Percentiles rank a stretch among this genome's conserved stretches.
These are phyloP conservation scores for Proisotoma minuta DNA, from an alignment of 2,888 invertebrate species.

Conservation along the genomic window DNA sequence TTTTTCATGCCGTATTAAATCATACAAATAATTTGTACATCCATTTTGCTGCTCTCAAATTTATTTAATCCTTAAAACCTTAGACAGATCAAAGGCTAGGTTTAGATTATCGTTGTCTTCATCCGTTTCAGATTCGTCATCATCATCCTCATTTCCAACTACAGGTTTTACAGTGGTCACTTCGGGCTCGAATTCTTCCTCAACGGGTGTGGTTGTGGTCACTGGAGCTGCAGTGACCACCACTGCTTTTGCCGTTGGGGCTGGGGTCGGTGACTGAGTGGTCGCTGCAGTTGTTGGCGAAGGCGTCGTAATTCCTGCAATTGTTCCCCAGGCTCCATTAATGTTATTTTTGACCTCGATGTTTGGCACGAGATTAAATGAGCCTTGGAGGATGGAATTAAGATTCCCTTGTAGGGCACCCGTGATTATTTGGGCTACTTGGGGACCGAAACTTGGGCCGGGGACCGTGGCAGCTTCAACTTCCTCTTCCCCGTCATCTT, in stretches of 20 bases:
- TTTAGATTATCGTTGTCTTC: constrained; percentile 19
- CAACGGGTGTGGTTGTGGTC: neutral
- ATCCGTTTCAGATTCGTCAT: neutral
- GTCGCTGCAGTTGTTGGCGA: constrained; percentile 11
- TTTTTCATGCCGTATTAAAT: neutral
- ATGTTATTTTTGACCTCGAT: constrained; percentile 16
- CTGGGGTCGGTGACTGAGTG: constrained; percentile 3
- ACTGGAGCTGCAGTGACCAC: neutral
- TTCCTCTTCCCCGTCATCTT: constrained; percentile 23
- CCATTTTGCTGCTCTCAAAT: too few relatives aligned
- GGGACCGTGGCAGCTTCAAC: constrained; percentile 2
- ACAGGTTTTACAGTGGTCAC: neutral
- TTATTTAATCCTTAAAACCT: too few relatives aligned
- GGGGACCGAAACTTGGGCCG: constrained; percentile 21
- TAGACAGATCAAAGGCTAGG: too few relatives aligned
- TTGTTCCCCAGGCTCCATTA: constrained; percentile 29
- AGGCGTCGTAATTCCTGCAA: constrained; percentile 26
- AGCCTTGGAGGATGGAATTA: constrained; percentile 28
- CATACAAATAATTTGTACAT: too few relatives aligned
- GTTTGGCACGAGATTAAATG: constrained; percentile 32
- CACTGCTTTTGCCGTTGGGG: neutral
- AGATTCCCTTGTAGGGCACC: constrained; percentile 32
- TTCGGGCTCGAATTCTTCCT: constrained; percentile 9
- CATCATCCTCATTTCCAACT: neutral
- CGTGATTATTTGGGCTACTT: constrained; percentile 33